phyloP scores from a whole-genome alignment of 2,888 invertebrate species.

The Mamestra brassicae region DNA sequence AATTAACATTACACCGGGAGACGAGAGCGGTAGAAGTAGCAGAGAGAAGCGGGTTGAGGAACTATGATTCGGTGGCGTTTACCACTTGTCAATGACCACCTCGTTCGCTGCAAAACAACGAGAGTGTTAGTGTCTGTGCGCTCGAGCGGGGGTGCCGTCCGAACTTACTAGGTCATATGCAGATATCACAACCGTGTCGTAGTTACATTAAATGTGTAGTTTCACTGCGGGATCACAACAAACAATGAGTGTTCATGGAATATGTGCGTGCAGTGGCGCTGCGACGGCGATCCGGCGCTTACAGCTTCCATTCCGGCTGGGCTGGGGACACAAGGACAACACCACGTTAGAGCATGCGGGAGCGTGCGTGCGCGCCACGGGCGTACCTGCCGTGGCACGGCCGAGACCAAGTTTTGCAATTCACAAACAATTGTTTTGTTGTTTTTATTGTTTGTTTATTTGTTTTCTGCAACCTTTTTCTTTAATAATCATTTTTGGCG shows the following conservation, averaged over 20 bases:
- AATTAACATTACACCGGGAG: slow-evolving; percentile 79
- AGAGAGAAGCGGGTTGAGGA: slow-evolving; percentile 89
- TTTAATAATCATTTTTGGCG: not conserved
- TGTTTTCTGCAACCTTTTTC: slow-evolving; percentile 28
- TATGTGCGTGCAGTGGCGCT: slow-evolving; percentile 88
- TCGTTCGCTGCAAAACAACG: slow-evolving; percentile 93
- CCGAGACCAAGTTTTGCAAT: slow-evolving; percentile 63
- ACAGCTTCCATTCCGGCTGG: slow-evolving; percentile 88
- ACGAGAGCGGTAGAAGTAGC: slow-evolving; percentile 87
- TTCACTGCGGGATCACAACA: slow-evolving; percentile 91
- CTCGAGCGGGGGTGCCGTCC: slow-evolving; percentile 82
- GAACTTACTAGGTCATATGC: slow-evolving; percentile 87
- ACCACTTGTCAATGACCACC: slow-evolving; percentile 93
- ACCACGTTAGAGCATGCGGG: slow-evolving; percentile 88
- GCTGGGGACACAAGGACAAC: slow-evolving; percentile 86
- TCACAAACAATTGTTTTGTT: slow-evolving; percentile 53
- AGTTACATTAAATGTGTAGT: slow-evolving; percentile 86
- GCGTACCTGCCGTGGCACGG: slow-evolving; percentile 55
- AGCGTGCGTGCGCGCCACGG: slow-evolving; percentile 57
- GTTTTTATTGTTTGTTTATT: slow-evolving; percentile 42
- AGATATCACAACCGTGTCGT: slow-evolving; percentile 89
- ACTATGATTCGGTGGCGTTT: slow-evolving; percentile 89
- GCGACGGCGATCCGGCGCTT: slow-evolving; percentile 84
- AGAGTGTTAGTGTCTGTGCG: slow-evolving; percentile 84
- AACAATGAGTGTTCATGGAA: slow-evolving; percentile 91